A percentile compares a stretch with the other conserved stretches of the same genome.
phyloP scores from a whole-genome alignment of 2,113 vertebrate genomes.

The Leptodactylus fuscus region DNA sequence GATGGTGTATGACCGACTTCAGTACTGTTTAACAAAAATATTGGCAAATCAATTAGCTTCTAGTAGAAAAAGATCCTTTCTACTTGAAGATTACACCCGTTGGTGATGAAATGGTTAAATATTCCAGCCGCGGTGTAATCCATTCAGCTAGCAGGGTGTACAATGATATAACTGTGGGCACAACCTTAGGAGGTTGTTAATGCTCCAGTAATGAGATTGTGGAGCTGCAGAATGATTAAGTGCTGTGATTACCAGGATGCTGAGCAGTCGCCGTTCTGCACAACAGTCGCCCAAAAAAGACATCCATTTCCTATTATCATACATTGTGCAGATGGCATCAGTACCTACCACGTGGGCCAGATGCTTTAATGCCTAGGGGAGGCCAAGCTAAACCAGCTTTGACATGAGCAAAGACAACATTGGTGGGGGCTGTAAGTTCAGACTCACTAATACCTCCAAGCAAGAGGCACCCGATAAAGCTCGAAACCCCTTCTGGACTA shows the following conservation, averaged over 20 bases:
- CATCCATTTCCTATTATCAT: neutral
- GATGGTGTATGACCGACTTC: no score
- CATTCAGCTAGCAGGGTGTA: neutral
- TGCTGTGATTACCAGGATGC: constrained; percentile 23
- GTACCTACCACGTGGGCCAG: neutral
- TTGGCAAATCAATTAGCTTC: no score
- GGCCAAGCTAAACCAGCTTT: neutral
- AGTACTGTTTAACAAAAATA: no score
- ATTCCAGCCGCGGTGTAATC: neutral
- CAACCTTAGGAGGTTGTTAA: constrained; percentile 17
- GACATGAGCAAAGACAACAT: neutral
- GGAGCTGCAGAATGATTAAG: constrained; percentile 31
- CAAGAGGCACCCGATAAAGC: no score
- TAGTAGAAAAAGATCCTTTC: no score
- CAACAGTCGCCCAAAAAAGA: neutral
- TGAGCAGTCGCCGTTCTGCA: constrained; percentile 9
- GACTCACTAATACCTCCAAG: no score
- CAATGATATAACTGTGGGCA: neutral
- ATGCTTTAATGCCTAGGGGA: neutral
- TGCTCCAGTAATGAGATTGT: constrained; percentile 33
- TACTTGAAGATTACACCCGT: no score
- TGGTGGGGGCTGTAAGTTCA: no score
- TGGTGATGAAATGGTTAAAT: constrained; percentile 24
- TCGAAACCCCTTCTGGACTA: no score
- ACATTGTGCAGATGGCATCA: neutral